Evolutionary conservation across 2,888 invertebrate genomes (phyloP), one percentile per base, ranked within the genome.

Genomic region (Drosophila limbata): DNA sequence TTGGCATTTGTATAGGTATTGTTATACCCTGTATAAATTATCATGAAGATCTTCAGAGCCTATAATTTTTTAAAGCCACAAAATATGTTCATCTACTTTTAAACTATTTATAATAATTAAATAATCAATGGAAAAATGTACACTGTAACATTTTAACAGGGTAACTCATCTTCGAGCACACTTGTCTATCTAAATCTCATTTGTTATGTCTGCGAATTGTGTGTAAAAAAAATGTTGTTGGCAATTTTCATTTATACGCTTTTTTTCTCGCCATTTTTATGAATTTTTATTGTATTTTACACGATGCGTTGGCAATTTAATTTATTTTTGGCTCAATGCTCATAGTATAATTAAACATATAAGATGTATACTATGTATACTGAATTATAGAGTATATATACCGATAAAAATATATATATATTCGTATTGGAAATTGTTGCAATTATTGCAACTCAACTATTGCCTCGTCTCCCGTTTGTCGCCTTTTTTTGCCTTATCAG

Each of bases 241-340:
- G 50, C 40, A 61, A 42, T 60, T 74, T 79, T 65, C 59, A 40
- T 52, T 62, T 45, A 6, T 35, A 52, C 1, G 10, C n/a, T 33
- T 17, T 53, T 48, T 57, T 60, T 52, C 28, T 33, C 42, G 42
- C 52, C 45, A 47, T 51, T 56, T 66, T 50, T 44, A 35, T 62
- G 56, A 17, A 56, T 48, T 53, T 69, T 35, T 55, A 37, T 64
- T 64, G 59, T 61, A 47, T 52, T 44, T 73, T 74, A 74, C 68
- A 74, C 60, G 61, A 64, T 52, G 77, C 55, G 78, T 65, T 78
- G 60, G 62, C 73, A 69, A 77, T 67, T 69, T 19, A 67, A 52
- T 74, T 69, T 81, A 81, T 81, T 78, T 79, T 79, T 74, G 45
- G 74, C 69, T 69, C 64, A 71, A 52, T 52, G 69, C 47, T n/a